These are phyloP conservation scores for Copidosoma floridanum DNA, from an alignment of 1,140 invertebrate species.

Conservation along the genomic window DNA sequence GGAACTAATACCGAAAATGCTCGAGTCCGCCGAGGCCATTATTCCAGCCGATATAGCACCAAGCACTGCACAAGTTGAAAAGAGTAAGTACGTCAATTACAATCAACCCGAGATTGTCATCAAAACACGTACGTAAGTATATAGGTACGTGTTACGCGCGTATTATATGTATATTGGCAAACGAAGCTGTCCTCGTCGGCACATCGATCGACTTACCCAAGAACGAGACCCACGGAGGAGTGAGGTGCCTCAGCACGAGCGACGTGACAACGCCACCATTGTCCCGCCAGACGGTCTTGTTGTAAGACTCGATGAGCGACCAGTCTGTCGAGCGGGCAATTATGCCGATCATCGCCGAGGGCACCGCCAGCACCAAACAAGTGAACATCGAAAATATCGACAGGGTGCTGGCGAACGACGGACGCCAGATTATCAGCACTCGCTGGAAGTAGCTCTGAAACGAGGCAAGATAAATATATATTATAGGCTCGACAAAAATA, in stretches of 20 bases:
- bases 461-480: slow-evolving; percentile 8
- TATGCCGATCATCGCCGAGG: slow-evolving; percentile 72
- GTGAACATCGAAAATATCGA: slow-evolving; percentile 74
- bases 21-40: slow-evolving; percentile 80
- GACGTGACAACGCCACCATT: slow-evolving; percentile 69
- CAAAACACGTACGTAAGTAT: too few relatives aligned
- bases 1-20: slow-evolving; percentile 72
- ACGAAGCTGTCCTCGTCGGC: too few relatives aligned
- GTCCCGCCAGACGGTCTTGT: slow-evolving; percentile 51
- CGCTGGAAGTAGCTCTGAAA: slow-evolving; percentile 80
- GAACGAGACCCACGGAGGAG: slow-evolving; percentile 60
- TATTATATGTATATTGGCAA: too few relatives aligned
- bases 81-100: neutral
- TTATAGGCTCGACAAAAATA: neutral
- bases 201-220: slow-evolving; percentile 46
- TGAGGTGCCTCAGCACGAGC: slow-evolving; percentile 73
- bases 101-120: neutral
- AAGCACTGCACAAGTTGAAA: slow-evolving; percentile 59
- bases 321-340: slow-evolving; percentile 70
- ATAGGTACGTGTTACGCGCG: too few relatives aligned
- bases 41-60: slow-evolving; percentile 79
- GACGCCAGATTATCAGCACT: slow-evolving; percentile 74
- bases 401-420: slow-evolving; percentile 67
- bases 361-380: slow-evolving; percentile 73
- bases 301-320: slow-evolving; percentile 55